phyloP scores from a whole-genome alignment of 2,888 invertebrate species.

The Plagodis pulveraria region DNA sequence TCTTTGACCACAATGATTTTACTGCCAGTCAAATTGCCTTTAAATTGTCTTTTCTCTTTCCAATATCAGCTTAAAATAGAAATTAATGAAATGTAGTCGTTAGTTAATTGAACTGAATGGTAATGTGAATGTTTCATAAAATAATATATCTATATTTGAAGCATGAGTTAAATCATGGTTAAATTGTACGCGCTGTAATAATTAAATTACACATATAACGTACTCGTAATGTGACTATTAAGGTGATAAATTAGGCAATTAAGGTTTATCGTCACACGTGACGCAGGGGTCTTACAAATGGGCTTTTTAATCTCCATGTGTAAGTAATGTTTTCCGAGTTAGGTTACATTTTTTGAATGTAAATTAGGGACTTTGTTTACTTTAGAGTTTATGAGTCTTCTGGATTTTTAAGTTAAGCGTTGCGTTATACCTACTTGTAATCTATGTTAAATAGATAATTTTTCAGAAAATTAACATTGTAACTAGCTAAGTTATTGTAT shows the following conservation, averaged over 20 bases:
- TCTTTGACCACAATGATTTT: neutral
- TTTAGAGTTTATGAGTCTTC: neutral
- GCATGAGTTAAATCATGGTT: constrained; percentile 1
- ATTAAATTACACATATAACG: constrained; percentile 33
- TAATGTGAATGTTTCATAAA: too few species aligned
- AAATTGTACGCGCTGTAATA: constrained; percentile 24
- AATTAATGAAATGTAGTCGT: too few species aligned
- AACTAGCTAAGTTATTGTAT: too few species aligned
- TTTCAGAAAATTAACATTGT: too few species aligned
- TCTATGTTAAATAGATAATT: too few species aligned
- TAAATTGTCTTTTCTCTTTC: too few species aligned
- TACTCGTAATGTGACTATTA: constrained; percentile 30
- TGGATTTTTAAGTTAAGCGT: neutral
- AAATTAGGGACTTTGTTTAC: constrained; percentile 1
- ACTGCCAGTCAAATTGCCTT: too few species aligned
- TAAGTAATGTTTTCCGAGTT: constrained; percentile 27
- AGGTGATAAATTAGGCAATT: constrained; percentile 35
- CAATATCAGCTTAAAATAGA: too few species aligned
- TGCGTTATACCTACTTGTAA: neutral
- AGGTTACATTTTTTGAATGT: constrained; percentile 10
- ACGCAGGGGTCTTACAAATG: constrained; percentile 25
- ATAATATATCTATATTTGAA: too few species aligned
- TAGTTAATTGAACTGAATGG: too few species aligned
- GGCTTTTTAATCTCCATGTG: constrained; percentile 32
- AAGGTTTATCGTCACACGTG: constrained; percentile 34